These are phyloP conservation scores for Sphenodon punctatus DNA, from an alignment of 2,797 vertebrate genomes.

Conservation along the genomic window DNA sequence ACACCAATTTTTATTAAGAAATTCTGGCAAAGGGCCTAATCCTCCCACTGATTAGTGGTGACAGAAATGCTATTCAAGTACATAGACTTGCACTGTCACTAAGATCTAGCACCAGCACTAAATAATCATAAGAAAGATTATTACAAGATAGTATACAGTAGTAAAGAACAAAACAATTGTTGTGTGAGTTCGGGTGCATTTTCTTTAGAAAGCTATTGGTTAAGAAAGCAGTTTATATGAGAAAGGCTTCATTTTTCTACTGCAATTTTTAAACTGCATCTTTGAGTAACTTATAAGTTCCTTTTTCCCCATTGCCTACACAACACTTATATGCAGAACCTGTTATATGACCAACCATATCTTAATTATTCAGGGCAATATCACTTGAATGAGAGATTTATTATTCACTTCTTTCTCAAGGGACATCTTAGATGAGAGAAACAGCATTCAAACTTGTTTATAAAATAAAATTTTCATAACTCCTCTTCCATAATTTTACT, in stretches of 20 bases:
- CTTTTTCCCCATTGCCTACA: background rate
- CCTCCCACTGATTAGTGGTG: no score
- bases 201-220: background rate
- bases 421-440: background rate
- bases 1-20: background rate
- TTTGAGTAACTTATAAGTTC: background rate
- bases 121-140: background rate
- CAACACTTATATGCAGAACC: background rate
- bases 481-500: background rate
- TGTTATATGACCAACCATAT: no score
- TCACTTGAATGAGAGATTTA: background rate
- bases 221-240: background rate
- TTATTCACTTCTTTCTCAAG: background rate
- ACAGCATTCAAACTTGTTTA: background rate
- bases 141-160: background rate
- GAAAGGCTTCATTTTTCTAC: background rate
- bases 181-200: background rate
- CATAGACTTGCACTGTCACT: no score
- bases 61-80: no score
- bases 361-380: background rate
- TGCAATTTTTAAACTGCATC: background rate
- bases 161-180: background rate
- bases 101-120: no score
- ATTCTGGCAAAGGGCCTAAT: no score
- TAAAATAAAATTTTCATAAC: background rate